A percentile compares a stretch with the other conserved stretches of the same genome.
phyloP scores from a whole-genome alignment of 2,888 invertebrate genomes.

The Leptopilina myrica region DNA sequence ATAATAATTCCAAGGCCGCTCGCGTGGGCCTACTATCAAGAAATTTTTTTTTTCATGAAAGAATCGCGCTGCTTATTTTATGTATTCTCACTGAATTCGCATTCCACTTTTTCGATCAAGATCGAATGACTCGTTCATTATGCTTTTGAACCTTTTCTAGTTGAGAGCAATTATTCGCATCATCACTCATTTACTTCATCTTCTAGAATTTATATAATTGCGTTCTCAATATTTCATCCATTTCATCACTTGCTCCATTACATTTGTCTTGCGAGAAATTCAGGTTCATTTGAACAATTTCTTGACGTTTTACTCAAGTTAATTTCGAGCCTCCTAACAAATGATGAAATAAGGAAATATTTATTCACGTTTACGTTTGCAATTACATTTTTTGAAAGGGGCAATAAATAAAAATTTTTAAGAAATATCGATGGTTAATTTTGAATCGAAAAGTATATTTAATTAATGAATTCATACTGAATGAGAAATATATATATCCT shows the following conservation, averaged over 20 bases:
- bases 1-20: conserved; percentile 49
- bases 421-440: too few species aligned
- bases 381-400: too few species aligned
- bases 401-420: too few species aligned
- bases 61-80: conserved; percentile 29
- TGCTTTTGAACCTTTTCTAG: conserved; percentile 13
- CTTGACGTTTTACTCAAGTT: background rate
- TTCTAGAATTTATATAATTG: conserved; percentile 23
- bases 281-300: background rate
- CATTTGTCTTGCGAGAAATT: background rate
- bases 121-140: background rate
- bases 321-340: background rate
- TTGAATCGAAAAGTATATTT: background rate
- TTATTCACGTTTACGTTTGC: too few species aligned
- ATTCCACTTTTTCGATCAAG: conserved; percentile 19
- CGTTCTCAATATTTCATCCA: conserved; percentile 12
- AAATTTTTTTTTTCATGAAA: conserved; percentile 26
- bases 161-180: conserved; percentile 14
- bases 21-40: conserved; percentile 45
- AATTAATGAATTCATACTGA: background rate
- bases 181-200: conserved; percentile 26
- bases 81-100: conserved; percentile 18
- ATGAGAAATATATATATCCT: background rate
- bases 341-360: too few species aligned
- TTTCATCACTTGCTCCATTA: background rate